Conservation (phyloP, 2,888 invertebrate genomes). For the Pseudococcus jackbeardsleyi region DNA sequence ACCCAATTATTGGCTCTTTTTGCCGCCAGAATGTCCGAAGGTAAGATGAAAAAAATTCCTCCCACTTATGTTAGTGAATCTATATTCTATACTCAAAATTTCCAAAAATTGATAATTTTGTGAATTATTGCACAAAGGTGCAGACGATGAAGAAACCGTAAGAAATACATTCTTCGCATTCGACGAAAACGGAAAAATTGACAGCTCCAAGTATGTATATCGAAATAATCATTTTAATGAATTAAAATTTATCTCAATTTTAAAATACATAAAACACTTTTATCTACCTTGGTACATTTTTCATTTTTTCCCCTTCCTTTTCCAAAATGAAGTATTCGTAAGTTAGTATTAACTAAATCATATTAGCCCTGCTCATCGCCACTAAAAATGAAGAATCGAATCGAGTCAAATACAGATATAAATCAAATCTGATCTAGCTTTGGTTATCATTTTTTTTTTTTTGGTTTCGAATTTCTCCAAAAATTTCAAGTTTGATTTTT, state of each 20-base stretch:
- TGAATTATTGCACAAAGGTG: conserved; percentile 71
- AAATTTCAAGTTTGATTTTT: too few relatives aligned
- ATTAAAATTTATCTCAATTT: not conserved
- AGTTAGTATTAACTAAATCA: too few relatives aligned
- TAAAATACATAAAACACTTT: too few relatives aligned
- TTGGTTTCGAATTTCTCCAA: too few relatives aligned
- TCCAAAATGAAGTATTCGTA: too few relatives aligned
- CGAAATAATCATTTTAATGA: not conserved
- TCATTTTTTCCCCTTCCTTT: too few relatives aligned
- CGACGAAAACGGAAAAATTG: conserved; percentile 89
- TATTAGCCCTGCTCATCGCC: too few relatives aligned
- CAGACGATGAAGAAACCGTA: conserved; percentile 93
- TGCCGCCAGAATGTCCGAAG: conserved; percentile 92
- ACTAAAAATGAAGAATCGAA: too few relatives aligned
- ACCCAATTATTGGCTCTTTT: conserved; percentile 93
- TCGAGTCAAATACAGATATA: too few relatives aligned
- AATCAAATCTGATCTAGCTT: too few relatives aligned
- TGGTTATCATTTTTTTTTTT: too few relatives aligned
- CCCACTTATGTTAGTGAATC: not conserved
- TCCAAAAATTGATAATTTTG: not conserved
- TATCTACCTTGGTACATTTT: too few relatives aligned
- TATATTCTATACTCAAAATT: not conserved
- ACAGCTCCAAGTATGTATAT: conserved; percentile 82
- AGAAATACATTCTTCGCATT: conserved; percentile 93
- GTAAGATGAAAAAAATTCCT: conserved; percentile 69